Evolutionary conservation across 2,888 invertebrate genomes (phyloP), one percentile per base, ranked within the genome.

Genomic region (Mesochorus sp.): DNA sequence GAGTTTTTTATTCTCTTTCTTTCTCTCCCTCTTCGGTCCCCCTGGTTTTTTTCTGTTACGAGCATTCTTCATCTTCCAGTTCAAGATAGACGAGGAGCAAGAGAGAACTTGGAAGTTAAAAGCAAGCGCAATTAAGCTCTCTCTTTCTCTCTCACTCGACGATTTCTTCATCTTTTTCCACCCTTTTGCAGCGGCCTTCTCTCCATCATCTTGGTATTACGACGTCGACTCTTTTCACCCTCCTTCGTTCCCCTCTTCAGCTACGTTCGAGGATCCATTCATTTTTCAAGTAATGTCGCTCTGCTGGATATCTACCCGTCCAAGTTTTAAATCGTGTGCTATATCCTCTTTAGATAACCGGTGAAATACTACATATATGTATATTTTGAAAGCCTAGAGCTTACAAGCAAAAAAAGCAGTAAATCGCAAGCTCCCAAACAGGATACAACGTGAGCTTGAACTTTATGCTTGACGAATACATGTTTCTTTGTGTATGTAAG

Each of bases 111-210:
- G 84, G 82, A 84, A 84, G 84, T 86, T 85, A 86, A 87, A 87
- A 88, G 88, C 85, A 80, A 84, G 85, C 82, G 88, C 87, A 88
- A 89, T 89, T 89, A 88, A 88, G 85, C 85, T 83, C 76, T 83
- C 84, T 80, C 84, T 87, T 82, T 44, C 53, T 17, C 5, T 62
- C 3, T 42, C 64, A 42, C 19, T 37, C 47, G 44, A 61, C 49
- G 53, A 51, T 67, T 39, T 74, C 39, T 67, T 49, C 42, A 39
- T 17, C 67, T 21, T 64, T 53, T 64, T 55, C 24, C 64, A 57
- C 53, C 68, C 44, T 59, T 47, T 37, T 31, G 53, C 72, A 55
- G 34, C 44, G 17, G 49, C 57, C 42, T 49, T 55, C 67, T 44
- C 66, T 67, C 62, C 62, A 51, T 76, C 70, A 64, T 70, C 12